Conservation (phyloP, 2,797 vertebrate species). For the Intellagama lesueurii region DNA sequence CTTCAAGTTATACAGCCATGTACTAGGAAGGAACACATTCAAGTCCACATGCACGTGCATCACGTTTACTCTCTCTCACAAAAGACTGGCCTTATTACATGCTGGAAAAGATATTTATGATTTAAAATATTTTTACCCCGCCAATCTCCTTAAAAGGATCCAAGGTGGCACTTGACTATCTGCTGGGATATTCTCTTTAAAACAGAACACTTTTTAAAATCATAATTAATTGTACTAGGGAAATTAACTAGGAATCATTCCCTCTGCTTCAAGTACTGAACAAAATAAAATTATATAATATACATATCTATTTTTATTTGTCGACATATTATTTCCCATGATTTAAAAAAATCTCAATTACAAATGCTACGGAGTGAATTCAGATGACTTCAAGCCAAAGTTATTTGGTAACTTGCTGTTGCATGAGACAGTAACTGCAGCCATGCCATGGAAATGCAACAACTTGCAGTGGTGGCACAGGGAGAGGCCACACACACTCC, state of each 20-base stretch:
- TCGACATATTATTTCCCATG: neutral
- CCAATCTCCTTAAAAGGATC: too few relatives aligned
- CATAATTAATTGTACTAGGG: constrained; percentile 9
- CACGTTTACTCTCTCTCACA: neutral
- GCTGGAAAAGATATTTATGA: neutral
- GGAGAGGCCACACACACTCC: too few relatives aligned
- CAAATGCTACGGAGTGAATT: neutral
- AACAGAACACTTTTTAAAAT: constrained; percentile 5
- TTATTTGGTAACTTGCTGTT: neutral
- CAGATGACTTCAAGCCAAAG: neutral
- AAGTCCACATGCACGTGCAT: neutral
- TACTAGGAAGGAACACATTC: neutral
- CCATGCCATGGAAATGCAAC: neutral
- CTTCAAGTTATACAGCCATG: constrained; percentile 33
- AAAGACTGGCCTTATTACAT: neutral
- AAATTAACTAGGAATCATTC: constrained; percentile 4
- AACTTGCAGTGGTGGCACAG: neutral
- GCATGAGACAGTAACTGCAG: neutral
- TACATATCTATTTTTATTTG: too few relatives aligned
- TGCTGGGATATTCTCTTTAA: neutral
- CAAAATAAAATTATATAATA: constrained; percentile 32
- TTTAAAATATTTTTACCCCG: too few relatives aligned
- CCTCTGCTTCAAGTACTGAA: neutral
- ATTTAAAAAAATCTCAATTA: neutral
- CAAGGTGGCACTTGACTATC: neutral